Conservation (phyloP, 1,140 invertebrate species). For the Pantala flavescens region DNA sequence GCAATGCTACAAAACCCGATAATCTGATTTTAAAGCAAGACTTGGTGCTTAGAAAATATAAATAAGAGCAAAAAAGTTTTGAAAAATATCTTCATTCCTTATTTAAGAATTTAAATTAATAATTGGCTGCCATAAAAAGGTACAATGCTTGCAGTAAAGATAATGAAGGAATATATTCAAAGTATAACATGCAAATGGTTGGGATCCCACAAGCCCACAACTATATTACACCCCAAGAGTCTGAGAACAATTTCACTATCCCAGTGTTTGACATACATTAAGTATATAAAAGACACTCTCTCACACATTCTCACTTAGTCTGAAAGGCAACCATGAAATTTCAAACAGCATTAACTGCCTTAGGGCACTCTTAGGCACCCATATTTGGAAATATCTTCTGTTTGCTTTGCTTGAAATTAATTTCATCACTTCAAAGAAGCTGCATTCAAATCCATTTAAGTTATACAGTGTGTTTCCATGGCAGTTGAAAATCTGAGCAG, state of each 20-base stretch:
- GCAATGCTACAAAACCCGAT: too few relatives aligned
- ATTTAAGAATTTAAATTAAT: not conserved
- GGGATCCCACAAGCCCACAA: not conserved
- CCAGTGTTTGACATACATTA: not conserved
- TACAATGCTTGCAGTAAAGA: not conserved
- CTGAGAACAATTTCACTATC: not conserved
- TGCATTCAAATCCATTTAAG: too few relatives aligned
- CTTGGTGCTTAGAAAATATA: too few relatives aligned
- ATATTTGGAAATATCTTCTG: not conserved
- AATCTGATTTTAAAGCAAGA: too few relatives aligned
- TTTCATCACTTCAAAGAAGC: too few relatives aligned
- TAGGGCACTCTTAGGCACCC: not conserved
- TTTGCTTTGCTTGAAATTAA: too few relatives aligned
- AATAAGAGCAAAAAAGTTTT: too few relatives aligned
- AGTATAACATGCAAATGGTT: not conserved
- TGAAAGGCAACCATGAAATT: not conserved
- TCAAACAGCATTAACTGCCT: not conserved
- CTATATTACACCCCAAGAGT: constrained; percentile 4
- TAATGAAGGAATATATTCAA: not conserved
- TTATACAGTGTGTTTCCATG: not conserved
- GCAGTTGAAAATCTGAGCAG: not conserved
- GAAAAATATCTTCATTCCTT: too few relatives aligned
- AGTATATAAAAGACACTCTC: not conserved
- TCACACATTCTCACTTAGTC: not conserved
- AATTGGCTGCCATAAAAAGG: not conserved